Evolutionary conservation across 2,113 vertebrate species (phyloP).

Genomic region (cattle (Bos taurus)): ARS-UCD2.0 NC_037331.1:87219501-87220000

Average conservation of each 20-base stretch:
- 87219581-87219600: background rate
- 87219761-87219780: background rate
- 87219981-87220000: background rate
- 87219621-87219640: background rate
- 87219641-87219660: background rate
- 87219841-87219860: background rate
- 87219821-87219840: background rate
- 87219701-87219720: background rate
- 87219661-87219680: background rate
- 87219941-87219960: background rate
- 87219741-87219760: background rate
- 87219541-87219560: background rate
- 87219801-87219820: background rate
- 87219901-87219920: background rate
- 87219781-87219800: background rate
- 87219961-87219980: background rate
- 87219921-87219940: background rate
- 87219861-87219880: background rate
- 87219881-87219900: background rate
- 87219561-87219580: background rate
- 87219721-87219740: background rate
- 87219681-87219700: background rate
- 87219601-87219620: background rate
- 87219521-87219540: background rate
- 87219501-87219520: background rate